A percentile compares a stretch with the other conserved stretches of the same genome.
These are phyloP conservation scores for Pseudochaenichthys georgianus DNA, from an alignment of 2,797 vertebrate species.

Conservation along the genomic window DNA sequence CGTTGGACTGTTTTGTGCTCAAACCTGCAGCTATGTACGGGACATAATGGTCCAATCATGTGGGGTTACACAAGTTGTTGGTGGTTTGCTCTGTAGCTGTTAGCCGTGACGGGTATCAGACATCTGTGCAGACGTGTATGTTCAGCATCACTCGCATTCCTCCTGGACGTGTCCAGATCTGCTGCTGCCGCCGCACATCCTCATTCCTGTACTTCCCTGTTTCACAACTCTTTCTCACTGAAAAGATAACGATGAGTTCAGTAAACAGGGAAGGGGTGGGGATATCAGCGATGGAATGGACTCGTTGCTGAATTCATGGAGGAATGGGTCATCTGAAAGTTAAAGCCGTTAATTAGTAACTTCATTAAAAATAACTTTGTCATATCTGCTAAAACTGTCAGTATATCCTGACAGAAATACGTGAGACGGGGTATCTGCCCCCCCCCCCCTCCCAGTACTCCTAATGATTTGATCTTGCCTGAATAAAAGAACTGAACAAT, in stretches of 20 bases:
- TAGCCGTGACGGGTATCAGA: conserved; percentile 23
- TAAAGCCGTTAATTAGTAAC: too few relatives aligned
- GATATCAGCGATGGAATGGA: conserved; percentile 8
- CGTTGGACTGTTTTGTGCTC: neutral
- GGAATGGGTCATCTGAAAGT: neutral
- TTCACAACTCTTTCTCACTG: neutral
- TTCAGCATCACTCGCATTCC: conserved; percentile 60
- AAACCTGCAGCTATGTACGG: neutral
- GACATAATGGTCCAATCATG: neutral
- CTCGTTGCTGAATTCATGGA: neutral
- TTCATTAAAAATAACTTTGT: too few relatives aligned
- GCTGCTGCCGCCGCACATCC: conserved; percentile 20
- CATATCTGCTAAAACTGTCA: too few relatives aligned
- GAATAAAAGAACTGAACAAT: too few relatives aligned
- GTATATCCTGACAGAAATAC: too few relatives aligned
- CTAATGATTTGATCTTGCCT: too few relatives aligned
- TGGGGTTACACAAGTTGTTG: neutral
- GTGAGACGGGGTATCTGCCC: too few relatives aligned
- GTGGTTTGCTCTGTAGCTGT: conserved; percentile 1
- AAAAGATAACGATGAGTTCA: neutral
- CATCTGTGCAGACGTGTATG: conserved; percentile 50
- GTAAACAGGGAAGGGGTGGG: neutral
- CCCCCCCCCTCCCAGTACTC: too few relatives aligned
- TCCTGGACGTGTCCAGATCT: conserved; percentile 67
- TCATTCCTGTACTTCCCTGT: neutral